Evolutionary conservation across 2,797 vertebrate genomes (phyloP).

Genomic region (Brotula barbata): DNA sequence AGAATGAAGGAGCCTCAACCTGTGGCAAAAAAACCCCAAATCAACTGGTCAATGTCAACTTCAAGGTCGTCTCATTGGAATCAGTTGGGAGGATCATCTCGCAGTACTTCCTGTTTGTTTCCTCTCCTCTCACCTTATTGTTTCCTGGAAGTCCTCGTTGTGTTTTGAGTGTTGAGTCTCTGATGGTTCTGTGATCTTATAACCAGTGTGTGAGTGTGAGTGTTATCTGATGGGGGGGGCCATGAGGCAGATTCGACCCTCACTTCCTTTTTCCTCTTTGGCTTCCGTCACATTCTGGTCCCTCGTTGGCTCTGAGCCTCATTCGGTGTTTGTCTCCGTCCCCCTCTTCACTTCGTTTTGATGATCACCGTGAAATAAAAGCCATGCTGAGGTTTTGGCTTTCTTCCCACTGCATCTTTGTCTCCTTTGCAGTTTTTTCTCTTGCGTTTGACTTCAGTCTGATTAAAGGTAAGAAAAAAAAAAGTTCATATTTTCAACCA

Average conservation of each 20-base stretch:
- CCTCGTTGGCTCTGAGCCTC: not conserved
- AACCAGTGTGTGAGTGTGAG: not conserved
- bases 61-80: no score
- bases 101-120: not conserved
- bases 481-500: no score
- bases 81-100: no score
- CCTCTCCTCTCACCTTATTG: conserved; percentile 7
- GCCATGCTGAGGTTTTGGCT: conserved; percentile 50
- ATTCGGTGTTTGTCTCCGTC: conserved; percentile 4
- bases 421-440: conserved; percentile 22
- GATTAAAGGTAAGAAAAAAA: conserved; percentile 57
- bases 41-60: no score
- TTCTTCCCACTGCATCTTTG: conserved; percentile 10
- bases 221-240: conserved; percentile 60
- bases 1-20: no score
- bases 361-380: not conserved
- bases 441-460: conserved; percentile 29
- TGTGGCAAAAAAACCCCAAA: no score
- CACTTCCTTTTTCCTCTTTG: conserved; percentile 70
- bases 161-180: not conserved
- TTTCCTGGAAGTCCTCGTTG: conserved; percentile 27
- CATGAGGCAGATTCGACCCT: conserved; percentile 71
- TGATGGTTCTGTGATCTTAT: not conserved
- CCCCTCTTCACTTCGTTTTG: not conserved
- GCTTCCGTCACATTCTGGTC: conserved; percentile 8